Percentiles rank a stretch among this genome's conserved stretches.
These are phyloP conservation scores for Pseudochirops corinnae DNA, from an alignment of 2,797 vertebrate genomes.

Conservation along the genomic window DNA sequence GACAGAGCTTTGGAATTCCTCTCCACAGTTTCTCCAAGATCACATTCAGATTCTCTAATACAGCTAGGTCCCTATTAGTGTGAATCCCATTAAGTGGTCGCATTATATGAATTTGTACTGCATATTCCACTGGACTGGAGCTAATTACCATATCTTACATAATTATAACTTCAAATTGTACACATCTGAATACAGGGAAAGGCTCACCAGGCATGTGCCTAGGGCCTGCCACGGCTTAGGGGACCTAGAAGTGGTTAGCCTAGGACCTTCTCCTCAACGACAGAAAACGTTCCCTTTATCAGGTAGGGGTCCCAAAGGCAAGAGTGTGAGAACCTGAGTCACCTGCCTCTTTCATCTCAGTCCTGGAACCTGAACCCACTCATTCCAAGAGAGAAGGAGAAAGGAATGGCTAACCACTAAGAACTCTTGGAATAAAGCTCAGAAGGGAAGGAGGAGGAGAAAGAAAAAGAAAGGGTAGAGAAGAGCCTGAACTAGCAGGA, in stretches of 20 bases:
- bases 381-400: background rate
- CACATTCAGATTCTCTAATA: background rate
- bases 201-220: background rate
- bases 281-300: background rate
- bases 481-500: background rate
- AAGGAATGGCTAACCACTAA: background rate
- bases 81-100: background rate
- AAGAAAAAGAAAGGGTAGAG: background rate
- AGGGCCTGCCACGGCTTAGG: background rate
- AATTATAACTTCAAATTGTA: background rate
- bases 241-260: background rate
- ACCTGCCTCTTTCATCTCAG: background rate
- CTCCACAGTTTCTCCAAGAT: background rate
- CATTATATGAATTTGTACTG: background rate
- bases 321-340: background rate
- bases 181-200: background rate
- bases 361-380: background rate
- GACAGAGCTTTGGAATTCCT: background rate
- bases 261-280: background rate
- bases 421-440: background rate
- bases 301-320: background rate
- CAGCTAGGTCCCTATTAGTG: background rate
- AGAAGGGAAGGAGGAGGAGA: background rate
- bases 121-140: background rate
- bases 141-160: background rate